These are phyloP conservation scores for Platerodrilus igneus DNA, from an alignment of 2,888 invertebrate genomes.

Conservation along the genomic window DNA sequence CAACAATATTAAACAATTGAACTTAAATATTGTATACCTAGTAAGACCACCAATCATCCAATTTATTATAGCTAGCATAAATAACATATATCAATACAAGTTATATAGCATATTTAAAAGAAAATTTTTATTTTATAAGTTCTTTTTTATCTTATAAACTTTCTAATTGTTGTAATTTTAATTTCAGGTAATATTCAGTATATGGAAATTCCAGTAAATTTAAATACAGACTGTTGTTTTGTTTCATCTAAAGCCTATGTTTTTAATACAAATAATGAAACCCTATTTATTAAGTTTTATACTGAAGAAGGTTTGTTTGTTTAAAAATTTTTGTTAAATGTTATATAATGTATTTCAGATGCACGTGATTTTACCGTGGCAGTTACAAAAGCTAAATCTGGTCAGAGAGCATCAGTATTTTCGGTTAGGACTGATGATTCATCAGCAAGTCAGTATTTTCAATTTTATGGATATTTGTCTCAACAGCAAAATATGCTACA, in stretches of 20 bases:
- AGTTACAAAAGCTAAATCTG: constrained; percentile 68
- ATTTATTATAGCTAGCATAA: too few relatives aligned
- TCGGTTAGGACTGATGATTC: constrained; percentile 96
- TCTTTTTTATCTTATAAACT: too few relatives aligned
- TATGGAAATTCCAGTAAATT: constrained; percentile 66
- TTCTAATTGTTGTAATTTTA: too few relatives aligned
- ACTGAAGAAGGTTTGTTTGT: constrained; percentile 52
- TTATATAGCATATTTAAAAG: too few relatives aligned
- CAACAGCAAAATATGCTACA: constrained; percentile 99
- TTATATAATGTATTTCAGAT: constrained; percentile 48
- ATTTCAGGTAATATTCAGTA: constrained; percentile 43
- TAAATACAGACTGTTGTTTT: constrained; percentile 66
- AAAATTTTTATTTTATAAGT: too few relatives aligned
- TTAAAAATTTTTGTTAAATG: constrained; percentile 11
- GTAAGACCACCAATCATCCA: too few relatives aligned
- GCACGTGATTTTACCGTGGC: constrained; percentile 70
- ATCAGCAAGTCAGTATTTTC: constrained; percentile 98
- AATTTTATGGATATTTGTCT: constrained; percentile 97
- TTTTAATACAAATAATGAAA: constrained; percentile 69
- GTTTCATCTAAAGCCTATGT: constrained; percentile 66
- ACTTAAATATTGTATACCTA: too few relatives aligned
- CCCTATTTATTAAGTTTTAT: constrained; percentile 65
- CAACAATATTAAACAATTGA: too few relatives aligned
- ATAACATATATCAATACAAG: too few relatives aligned
- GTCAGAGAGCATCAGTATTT: constrained; percentile 77